Conservation (phyloP, 2,113 vertebrate genomes). For the Megaleporinus macrocephalus region DNA sequence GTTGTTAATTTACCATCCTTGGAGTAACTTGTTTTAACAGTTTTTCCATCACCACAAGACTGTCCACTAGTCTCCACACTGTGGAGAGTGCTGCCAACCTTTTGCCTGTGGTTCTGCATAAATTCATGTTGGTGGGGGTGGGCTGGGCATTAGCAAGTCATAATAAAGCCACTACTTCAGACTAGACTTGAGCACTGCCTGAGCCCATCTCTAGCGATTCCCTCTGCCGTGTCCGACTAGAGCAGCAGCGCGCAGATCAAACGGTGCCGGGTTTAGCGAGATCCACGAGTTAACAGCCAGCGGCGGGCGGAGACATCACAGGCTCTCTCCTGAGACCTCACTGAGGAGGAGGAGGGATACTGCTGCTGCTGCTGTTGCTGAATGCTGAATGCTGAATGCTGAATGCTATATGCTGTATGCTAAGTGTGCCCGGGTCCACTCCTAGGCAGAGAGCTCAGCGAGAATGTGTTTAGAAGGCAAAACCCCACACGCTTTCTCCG, state of each 20-base stretch:
- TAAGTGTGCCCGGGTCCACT: slow-evolving; percentile 18
- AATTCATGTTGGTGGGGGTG: background rate
- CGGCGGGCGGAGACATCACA: slow-evolving; percentile 42
- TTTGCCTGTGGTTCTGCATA: background rate
- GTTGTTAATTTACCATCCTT: too few species aligned
- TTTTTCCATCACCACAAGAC: too few species aligned
- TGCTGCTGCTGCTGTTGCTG: background rate
- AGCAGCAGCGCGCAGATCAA: slow-evolving; percentile 20
- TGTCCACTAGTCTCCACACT: too few species aligned
- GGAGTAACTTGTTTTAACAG: background rate
- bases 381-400: slow-evolving; percentile 19
- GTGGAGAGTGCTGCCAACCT: too few species aligned
- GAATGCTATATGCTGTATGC: slow-evolving; percentile 12
- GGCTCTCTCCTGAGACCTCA: slow-evolving; percentile 37
- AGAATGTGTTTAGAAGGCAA: background rate
- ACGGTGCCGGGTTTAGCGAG: slow-evolving; percentile 48
- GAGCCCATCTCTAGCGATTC: slow-evolving; percentile 13
- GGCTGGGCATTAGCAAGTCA: background rate
- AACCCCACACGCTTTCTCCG: background rate
- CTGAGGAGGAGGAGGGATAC: slow-evolving; percentile 35
- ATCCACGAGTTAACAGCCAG: slow-evolving; percentile 45
- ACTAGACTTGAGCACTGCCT: background rate
- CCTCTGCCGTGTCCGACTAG: slow-evolving; percentile 17
- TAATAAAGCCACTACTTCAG: background rate
- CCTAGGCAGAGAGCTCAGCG: background rate